Evolutionary conservation across 2,888 invertebrate genomes (phyloP), one percentile per base, ranked within the genome.

Genomic region (Ophioninae sp.): DNA sequence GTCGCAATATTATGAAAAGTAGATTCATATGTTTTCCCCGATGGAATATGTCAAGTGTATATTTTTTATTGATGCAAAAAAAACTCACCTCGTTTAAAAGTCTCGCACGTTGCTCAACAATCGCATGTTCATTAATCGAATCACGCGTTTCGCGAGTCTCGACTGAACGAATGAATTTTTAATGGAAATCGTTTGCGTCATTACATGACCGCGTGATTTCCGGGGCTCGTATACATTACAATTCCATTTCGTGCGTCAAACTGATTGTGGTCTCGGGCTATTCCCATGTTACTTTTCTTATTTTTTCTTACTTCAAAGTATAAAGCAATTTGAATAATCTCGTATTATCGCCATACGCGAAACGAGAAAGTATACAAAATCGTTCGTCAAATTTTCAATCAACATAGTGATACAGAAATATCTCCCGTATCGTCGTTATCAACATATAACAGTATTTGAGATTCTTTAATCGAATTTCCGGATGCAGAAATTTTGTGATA

Each of bases 131-230:
- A 51, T 51, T 13, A 13, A 51, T 51, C 51, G 51, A 51, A 51
- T 17, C 51, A 17, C 51, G 51, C 17, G 17, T 17, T 51, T 51
- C 51, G 51, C 51, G 51, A 51, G 51, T 13, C 17, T 17, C 51
- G 51, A 51, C 51, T 13, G 51, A 13, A 17, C 51, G 51, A 2
- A 17, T 0, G 17, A 51, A 6, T 0, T 17, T 17, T 6, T 6
- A 13, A 51, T 17, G 51, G 13, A 74, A 80, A 78, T 71, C n/a
- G n/a, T 41, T 63, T 23, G 71, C 83, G 77, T 80, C 80, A 83
- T 23, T 13, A 44, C 39, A 65, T 80, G 64, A 77, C 73, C 44
- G 2, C 51, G 44, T 22, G n/a, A 71, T 56, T 72, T 13, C 23
- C 44, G 30, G 22, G 7, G 20, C 9, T 59, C 20, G 59, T 0